A percentile compares a stretch with the other conserved stretches of the same genome.
Evolutionary conservation across 2,888 invertebrate genomes (phyloP).

Genomic region (Trachelus tabidus): DNA sequence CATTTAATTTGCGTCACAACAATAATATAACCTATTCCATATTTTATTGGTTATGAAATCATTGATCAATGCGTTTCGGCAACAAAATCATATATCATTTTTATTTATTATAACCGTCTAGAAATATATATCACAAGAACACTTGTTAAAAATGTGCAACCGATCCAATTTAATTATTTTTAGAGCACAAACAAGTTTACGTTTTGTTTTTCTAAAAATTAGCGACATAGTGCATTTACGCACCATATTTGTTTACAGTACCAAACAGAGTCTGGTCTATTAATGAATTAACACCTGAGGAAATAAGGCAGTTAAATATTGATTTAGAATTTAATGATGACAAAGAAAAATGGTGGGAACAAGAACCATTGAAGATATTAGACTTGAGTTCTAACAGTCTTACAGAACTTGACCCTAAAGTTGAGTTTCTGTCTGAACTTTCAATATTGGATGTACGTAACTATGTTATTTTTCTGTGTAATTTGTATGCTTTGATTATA

Average conservation of each 20-base stretch:
- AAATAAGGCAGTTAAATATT: conserved; percentile 67
- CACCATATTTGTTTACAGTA: conserved; percentile 67
- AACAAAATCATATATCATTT: background rate
- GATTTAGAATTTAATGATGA: conserved; percentile 72
- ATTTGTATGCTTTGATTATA: background rate
- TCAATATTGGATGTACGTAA: conserved; percentile 76
- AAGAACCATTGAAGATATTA: conserved; percentile 79
- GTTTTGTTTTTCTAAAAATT: background rate
- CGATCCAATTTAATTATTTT: background rate
- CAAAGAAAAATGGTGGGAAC: conserved; percentile 85
- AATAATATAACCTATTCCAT: conserved; percentile 3
- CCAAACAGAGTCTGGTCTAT: conserved; percentile 81
- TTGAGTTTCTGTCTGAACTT: conserved; percentile 76
- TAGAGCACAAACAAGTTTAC: background rate
- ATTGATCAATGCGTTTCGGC: background rate
- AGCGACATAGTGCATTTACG: background rate
- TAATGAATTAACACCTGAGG: conserved; percentile 75
- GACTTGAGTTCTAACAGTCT: conserved; percentile 83
- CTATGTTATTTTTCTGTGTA: background rate
- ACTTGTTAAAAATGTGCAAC: background rate
- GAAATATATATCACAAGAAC: background rate
- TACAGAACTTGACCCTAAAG: conserved; percentile 72
- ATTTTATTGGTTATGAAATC: background rate
- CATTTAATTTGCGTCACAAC: background rate
- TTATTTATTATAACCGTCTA: background rate